Evolutionary conservation across 2,888 invertebrate genomes (phyloP).

Genomic region (Desoria tigrina): DNA sequence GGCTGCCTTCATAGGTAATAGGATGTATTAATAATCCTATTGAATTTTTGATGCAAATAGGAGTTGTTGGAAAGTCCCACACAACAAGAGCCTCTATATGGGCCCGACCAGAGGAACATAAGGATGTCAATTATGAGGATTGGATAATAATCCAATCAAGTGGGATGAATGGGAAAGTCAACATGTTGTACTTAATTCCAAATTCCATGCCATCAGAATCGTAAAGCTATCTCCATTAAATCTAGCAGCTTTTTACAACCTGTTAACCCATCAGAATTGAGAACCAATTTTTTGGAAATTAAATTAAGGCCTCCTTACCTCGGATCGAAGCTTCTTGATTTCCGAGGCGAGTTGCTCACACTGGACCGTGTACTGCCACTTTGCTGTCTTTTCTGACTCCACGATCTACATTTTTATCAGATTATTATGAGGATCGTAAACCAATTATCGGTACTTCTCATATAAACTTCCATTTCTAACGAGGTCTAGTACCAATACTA

Average conservation of each 20-base stretch:
- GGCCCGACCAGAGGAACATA: no score
- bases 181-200: no score
- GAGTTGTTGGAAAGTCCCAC: no score
- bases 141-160: neutral
- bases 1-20: no score
- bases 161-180: neutral
- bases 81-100: no score
- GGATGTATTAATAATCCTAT: no score
- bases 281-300: no score
- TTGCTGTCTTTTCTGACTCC: constrained; percentile 87
- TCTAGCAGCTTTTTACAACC: no score
- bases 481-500: no score
- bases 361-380: constrained; percentile 90
- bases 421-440: neutral
- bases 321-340: constrained; percentile 82
- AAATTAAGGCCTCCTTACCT: constrained; percentile 63
- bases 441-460: neutral
- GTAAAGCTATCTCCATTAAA: neutral
- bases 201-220: neutral
- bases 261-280: no score
- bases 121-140: neutral
- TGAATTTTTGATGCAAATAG: no score
- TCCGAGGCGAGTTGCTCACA: constrained; percentile 86
- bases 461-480: neutral
- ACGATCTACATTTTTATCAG: constrained; percentile 66